Conservation (phyloP, 1,140 invertebrate genomes). For the Leptinotarsa undecemlineata region DNA sequence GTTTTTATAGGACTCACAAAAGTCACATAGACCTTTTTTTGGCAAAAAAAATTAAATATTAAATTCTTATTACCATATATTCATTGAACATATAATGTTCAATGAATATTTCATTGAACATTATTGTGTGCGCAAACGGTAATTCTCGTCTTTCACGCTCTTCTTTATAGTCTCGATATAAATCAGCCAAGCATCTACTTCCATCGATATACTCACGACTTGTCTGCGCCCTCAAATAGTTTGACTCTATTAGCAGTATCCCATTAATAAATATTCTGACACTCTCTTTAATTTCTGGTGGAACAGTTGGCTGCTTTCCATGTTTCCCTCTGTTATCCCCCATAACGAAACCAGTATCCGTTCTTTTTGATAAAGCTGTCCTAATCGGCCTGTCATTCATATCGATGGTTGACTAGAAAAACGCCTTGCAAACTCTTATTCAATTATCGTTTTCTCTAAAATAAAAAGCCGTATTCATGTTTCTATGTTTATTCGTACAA, state of each 20-base stretch:
- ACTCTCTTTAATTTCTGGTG: slow-evolving; percentile 33
- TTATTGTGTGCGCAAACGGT: slow-evolving; percentile 2
- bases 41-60: slow-evolving; percentile 52
- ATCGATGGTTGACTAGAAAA: slow-evolving; percentile 31
- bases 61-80: too few relatives aligned
- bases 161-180: too few relatives aligned
- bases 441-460: slow-evolving; percentile 23
- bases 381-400: slow-evolving; percentile 22
- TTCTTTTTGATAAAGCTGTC: background rate
- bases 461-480: slow-evolving; percentile 29
- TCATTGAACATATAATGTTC: too few relatives aligned
- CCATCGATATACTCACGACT: slow-evolving; percentile 50
- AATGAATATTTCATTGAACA: slow-evolving; percentile 45
- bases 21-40: slow-evolving; percentile 55
- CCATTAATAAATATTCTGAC: slow-evolving; percentile 36
- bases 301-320: slow-evolving; percentile 15
- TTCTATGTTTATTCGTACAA: slow-evolving; percentile 14
- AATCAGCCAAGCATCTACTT: slow-evolving; percentile 45
- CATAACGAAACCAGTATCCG: background rate
- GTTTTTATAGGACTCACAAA: slow-evolving; percentile 49
- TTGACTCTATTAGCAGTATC: slow-evolving; percentile 49
- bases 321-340: slow-evolving; percentile 28
- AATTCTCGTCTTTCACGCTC: slow-evolving; percentile 33
- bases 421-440: slow-evolving; percentile 33
- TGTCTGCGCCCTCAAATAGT: slow-evolving; percentile 46